These are phyloP conservation scores for Drosophila kambysellisi DNA, from an alignment of 2,888 invertebrate genomes.

Conservation along the genomic window DNA sequence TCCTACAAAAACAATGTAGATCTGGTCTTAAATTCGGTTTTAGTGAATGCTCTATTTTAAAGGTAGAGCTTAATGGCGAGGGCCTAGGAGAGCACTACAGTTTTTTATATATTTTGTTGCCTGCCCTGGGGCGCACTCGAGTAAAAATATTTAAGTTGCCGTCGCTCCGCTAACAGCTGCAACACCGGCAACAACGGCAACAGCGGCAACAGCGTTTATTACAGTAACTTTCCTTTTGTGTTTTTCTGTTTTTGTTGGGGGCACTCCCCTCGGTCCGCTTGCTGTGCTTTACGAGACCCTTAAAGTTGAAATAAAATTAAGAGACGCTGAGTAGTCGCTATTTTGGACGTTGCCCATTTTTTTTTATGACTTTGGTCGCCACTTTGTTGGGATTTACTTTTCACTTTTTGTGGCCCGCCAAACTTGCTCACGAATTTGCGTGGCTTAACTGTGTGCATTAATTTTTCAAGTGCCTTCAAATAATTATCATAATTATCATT, in stretches of 20 bases:
- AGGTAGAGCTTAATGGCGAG: background rate
- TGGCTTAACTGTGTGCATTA: conserved; percentile 56
- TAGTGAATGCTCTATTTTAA: conserved; percentile 7
- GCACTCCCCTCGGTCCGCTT: conserved; percentile 15
- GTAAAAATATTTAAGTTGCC: conserved; percentile 49
- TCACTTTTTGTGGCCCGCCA: conserved; percentile 36
- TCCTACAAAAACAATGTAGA: background rate
- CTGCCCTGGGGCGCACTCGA: conserved; percentile 36
- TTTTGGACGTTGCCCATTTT: conserved; percentile 65
- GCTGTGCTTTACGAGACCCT: conserved; percentile 61
- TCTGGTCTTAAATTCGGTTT: conserved; percentile 3
- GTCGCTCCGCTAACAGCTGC: conserved; percentile 35
- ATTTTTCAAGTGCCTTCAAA: conserved; percentile 55
- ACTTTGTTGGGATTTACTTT: conserved; percentile 62
- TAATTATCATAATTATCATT: conserved; percentile 57
- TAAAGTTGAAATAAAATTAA: conserved; percentile 73
- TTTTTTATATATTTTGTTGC: conserved; percentile 24
- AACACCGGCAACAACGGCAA: conserved; percentile 1
- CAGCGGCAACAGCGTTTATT: conserved; percentile 47
- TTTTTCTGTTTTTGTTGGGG: conserved; percentile 12
- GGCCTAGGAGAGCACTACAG: conserved; percentile 42
- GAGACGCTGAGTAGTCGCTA: conserved; percentile 72
- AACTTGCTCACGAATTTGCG: conserved; percentile 50
- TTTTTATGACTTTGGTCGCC: conserved; percentile 45
- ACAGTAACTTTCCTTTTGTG: conserved; percentile 29